Evolutionary conservation across 2,888 invertebrate species (phyloP).

Genomic region (Brachyopa scutellaris): DNA sequence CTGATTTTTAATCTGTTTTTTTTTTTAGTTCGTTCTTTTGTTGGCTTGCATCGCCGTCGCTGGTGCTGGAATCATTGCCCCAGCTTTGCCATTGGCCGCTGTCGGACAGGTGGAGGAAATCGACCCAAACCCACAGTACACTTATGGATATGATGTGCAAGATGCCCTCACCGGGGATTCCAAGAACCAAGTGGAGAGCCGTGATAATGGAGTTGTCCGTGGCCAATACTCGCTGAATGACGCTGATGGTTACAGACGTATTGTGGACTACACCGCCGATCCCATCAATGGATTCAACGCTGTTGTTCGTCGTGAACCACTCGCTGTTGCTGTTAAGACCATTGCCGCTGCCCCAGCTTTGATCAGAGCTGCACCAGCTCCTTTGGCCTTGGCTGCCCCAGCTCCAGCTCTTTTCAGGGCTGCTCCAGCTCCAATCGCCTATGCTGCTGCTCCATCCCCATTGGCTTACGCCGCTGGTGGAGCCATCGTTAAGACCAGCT

Average conservation of each 20-base stretch:
- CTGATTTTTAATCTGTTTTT: constrained; percentile 55
- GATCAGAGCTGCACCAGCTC: constrained; percentile 13
- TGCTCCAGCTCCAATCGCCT: constrained; percentile 75
- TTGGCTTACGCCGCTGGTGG: constrained; percentile 76
- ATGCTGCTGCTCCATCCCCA: constrained; percentile 58
- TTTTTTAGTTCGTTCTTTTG: constrained; percentile 77
- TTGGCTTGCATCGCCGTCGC: constrained; percentile 79
- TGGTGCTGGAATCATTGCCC: constrained; percentile 78
- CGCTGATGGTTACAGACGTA: constrained; percentile 81
- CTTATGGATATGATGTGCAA: constrained; percentile 81
- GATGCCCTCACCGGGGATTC: constrained; percentile 81
- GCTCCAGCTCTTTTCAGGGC: constrained; percentile 77
- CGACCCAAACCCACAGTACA: constrained; percentile 81
- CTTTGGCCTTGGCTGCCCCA: constrained; percentile 63
- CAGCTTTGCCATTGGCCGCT: constrained; percentile 77
- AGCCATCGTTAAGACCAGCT: constrained; percentile 78
- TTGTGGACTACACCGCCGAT: constrained; percentile 81
- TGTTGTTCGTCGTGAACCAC: constrained; percentile 80
- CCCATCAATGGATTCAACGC: constrained; percentile 81
- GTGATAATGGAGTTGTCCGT: constrained; percentile 81
- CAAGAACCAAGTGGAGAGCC: constrained; percentile 81
- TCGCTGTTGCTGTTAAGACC: constrained; percentile 74
- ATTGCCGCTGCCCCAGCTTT: constrained; percentile 35
- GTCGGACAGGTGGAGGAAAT: constrained; percentile 76
- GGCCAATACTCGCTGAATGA: constrained; percentile 82